These are phyloP conservation scores for Antechinus flavipes DNA, from an alignment of 2,113 vertebrate species.

Conservation along the genomic window DNA sequence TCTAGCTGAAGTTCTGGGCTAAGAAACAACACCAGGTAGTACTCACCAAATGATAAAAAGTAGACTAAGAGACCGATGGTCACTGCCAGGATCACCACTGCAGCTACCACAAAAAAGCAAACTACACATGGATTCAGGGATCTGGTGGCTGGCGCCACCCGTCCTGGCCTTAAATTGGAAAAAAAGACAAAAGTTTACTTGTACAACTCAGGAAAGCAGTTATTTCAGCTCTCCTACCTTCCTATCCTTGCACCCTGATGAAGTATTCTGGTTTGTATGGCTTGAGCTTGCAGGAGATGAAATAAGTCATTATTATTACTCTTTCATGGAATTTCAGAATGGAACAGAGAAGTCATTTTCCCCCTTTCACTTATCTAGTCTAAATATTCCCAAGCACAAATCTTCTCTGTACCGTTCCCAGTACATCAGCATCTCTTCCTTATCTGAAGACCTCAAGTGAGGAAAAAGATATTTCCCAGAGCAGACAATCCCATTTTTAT, in stretches of 20 bases:
- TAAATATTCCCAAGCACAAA: neutral
- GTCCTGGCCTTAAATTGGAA: slow-evolving; percentile 59
- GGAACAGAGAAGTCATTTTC: neutral
- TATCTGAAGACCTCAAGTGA: neutral
- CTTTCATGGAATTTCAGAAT: neutral
- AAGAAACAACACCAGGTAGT: neutral
- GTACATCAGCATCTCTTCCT: neutral
- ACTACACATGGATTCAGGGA: slow-evolving; percentile 81
- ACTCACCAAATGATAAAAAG: slow-evolving; percentile 84
- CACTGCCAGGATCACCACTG: slow-evolving; percentile 75
- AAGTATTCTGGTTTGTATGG: neutral
- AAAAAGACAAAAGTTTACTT: slow-evolving; percentile 11
- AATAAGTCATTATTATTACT: neutral
- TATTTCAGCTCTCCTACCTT: neutral
- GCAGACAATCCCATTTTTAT: neutral
- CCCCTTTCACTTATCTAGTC: neutral
- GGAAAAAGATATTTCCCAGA: neutral
- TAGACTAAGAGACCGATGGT: slow-evolving; percentile 78
- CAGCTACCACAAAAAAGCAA: slow-evolving; percentile 64
- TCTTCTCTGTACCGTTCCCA: neutral
- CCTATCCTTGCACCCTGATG: neutral
- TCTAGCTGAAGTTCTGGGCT: slow-evolving; percentile 34
- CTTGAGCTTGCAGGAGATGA: neutral
- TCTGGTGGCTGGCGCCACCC: slow-evolving; percentile 61
- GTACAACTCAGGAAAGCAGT: neutral